Evolutionary conservation across 2,113 vertebrate species (phyloP).

Genomic region (Proteles cristata): DNA sequence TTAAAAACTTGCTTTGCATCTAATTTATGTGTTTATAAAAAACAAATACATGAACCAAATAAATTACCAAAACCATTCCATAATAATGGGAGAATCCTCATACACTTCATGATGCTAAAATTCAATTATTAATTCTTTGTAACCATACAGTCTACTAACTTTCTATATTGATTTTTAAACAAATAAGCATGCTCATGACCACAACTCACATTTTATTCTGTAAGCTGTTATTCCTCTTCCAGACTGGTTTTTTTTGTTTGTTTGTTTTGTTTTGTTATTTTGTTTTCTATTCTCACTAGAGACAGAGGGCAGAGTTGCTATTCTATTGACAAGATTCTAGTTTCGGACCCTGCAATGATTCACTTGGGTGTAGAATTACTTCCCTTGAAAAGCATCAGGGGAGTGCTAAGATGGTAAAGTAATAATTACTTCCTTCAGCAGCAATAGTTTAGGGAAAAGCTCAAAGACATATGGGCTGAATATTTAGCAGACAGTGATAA

Average conservation of each 20-base stretch:
- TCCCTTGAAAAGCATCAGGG: constrained; percentile 76
- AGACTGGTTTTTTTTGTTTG: not conserved
- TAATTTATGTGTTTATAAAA: constrained; percentile 10
- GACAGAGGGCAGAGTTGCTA: constrained; percentile 68
- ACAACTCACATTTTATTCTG: constrained; percentile 52
- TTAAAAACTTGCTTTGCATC: not conserved
- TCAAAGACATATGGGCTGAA: constrained; percentile 82
- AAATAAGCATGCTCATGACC: not conserved
- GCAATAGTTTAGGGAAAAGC: constrained; percentile 80
- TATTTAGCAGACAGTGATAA: constrained; percentile 82
- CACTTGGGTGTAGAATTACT: constrained; percentile 77
- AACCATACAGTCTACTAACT: not conserved
- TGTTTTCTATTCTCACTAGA: constrained; percentile 25
- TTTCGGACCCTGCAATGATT: constrained; percentile 75
- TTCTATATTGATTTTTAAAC: constrained; percentile 32
- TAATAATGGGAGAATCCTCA: not conserved
- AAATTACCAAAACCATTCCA: not conserved
- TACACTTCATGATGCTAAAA: not conserved
- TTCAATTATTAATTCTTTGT: not conserved
- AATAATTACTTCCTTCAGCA: constrained; percentile 83
- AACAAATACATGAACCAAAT: not conserved
- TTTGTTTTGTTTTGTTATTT: too few relatives aligned
- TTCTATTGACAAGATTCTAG: constrained; percentile 78
- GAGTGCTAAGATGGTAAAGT: constrained; percentile 79
- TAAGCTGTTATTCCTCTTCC: constrained; percentile 21